Base-by-base conservation (phyloP, 2,888 invertebrate genomes). In the Emesis furor region DNA sequence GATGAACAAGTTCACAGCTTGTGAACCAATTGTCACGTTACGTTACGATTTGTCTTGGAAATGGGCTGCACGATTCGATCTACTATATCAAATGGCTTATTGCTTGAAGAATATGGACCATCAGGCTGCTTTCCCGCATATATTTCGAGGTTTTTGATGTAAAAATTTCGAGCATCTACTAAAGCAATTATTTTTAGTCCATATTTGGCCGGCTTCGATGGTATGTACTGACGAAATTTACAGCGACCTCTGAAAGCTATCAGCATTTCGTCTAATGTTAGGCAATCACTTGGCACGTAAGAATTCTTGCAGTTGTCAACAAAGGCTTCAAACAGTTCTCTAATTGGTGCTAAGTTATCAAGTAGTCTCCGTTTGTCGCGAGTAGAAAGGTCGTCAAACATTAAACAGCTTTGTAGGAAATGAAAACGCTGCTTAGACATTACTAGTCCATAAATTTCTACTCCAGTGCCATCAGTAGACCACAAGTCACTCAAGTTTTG, bases 1-100 rank as follows among this genome's bases (percentile, higher is more conserved):
- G 42, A 14, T 79, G 76, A 1, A 76, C 65, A 42, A 62, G 32
- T 59, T 76, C 69, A 59, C 59, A 69, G 59, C 76, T 76, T 12
- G 68, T 76, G 51, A 76, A 76, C 32, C 76, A 76, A 37, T 76
- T 79, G 46, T 76, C 78, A 72, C 10, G 76, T 82, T 3, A 76
- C 30, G 69, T 79, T 74, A 14, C 78, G 37, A 42, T 77, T 67
- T 30, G 68, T 73, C 76, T 14, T 84, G 24, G 77, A 81, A 55
- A 89, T 79, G 68, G 79, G 84, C 39, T 82, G 32, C 42, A 85
- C 82, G 37, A 89, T 72, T 32, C 87, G 78, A 35, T 84, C 42
- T n/a, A 73, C 78, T 37, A 68, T 73, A 55, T 82, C 78, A 69
- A 65, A 72, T 35, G 67, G 78, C 24, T 78, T 78, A 17, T 78